Evolutionary conservation across 2,888 invertebrate species (phyloP).

Genomic region (Acronicta psi): DNA sequence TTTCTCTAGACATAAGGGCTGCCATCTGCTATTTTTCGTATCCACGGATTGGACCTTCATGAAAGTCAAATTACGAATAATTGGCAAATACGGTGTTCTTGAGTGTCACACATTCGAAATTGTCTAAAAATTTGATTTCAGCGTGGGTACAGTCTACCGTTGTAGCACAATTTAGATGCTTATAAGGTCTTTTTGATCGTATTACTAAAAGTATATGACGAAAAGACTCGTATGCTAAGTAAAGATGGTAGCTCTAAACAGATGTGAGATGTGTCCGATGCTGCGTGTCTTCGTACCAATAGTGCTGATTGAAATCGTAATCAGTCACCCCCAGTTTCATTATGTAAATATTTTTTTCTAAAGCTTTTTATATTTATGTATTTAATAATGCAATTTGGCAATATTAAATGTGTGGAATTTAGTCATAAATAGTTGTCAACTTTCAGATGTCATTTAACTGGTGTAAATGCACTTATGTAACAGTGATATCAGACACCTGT

Average conservation of each 20-base stretch:
- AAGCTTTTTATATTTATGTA: no score
- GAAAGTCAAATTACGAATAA: background rate
- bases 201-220: conserved; percentile 1
- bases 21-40: conserved; percentile 45
- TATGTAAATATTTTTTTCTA: background rate
- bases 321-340: conserved; percentile 35
- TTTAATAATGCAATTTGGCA: no score
- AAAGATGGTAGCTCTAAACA: conserved; percentile 52
- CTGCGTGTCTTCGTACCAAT: conserved; percentile 47
- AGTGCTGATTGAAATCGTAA: conserved; percentile 30
- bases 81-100: conserved; percentile 15
- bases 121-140: conserved; percentile 1
- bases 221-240: conserved; percentile 6
- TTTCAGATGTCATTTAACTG: no score
- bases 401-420: no score
- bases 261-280: conserved; percentile 36
- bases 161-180: conserved; percentile 19
- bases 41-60: background rate
- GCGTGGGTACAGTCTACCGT: conserved; percentile 11
- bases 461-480: no score
- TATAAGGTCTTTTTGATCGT: conserved; percentile 7
- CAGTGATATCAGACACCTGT: no score
- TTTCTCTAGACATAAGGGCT: conserved; percentile 47
- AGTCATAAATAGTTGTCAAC: no score
- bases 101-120: background rate